A percentile compares a stretch with the other conserved stretches of the same genome.
Evolutionary conservation across 2,888 invertebrate genomes (phyloP).

Genomic region (Fragum fragum): DNA sequence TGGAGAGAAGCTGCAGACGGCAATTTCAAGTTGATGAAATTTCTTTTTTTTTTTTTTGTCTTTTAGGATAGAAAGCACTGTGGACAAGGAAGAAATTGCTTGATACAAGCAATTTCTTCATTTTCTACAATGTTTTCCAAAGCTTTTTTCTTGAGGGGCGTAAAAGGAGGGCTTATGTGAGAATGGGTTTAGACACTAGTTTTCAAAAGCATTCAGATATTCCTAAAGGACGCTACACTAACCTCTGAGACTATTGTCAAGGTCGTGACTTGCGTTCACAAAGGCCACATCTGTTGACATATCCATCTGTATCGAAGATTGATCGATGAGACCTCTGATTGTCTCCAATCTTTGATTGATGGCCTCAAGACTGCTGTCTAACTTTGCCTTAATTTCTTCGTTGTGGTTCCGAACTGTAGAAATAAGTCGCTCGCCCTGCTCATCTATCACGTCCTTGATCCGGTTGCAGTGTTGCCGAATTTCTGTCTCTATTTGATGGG

Average conservation of each 20-base stretch:
- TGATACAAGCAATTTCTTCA: too few species aligned
- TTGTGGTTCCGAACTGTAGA: slow-evolving; percentile 52
- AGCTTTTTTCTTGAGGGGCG: too few species aligned
- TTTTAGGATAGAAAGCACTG: too few species aligned
- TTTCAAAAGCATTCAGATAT: too few species aligned
- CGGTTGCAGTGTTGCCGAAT: slow-evolving; percentile 55
- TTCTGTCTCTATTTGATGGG: slow-evolving; percentile 45
- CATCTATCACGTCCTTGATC: slow-evolving; percentile 62
- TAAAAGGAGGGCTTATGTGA: too few species aligned
- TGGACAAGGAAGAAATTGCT: too few species aligned
- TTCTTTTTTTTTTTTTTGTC: too few species aligned
- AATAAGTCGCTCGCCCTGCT: slow-evolving; percentile 49
- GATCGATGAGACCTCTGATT: slow-evolving; percentile 53
- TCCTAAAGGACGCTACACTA: neutral
- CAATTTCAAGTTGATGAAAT: too few species aligned
- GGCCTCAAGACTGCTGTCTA: slow-evolving; percentile 54
- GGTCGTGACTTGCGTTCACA: slow-evolving; percentile 45
- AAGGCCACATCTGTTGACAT: slow-evolving; percentile 60
- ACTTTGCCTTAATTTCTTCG: slow-evolving; percentile 54
- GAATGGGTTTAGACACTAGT: too few species aligned
- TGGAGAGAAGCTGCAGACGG: too few species aligned
- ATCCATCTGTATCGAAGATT: slow-evolving; percentile 60
- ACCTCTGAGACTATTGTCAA: slow-evolving; percentile 59
- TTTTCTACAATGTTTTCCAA: too few species aligned
- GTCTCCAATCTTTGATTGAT: slow-evolving; percentile 53